Percentiles rank a stretch among this genome's conserved stretches.
These are phyloP conservation scores for Thelaira solivaga DNA, from an alignment of 2,888 invertebrate genomes.

Conservation along the genomic window DNA sequence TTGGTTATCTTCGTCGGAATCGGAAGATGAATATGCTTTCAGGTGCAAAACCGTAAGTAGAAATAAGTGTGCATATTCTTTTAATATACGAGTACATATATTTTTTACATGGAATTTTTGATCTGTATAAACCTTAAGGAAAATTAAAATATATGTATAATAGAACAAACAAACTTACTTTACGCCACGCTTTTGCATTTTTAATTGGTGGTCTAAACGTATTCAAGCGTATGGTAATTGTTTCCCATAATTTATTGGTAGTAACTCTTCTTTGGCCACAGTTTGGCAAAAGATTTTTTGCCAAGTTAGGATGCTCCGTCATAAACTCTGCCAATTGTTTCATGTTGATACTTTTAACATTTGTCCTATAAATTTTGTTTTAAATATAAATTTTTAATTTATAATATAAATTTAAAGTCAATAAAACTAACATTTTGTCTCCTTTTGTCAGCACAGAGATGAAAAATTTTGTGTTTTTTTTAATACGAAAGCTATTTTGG, in stretches of 20 bases:
- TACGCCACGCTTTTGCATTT: neutral
- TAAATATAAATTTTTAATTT: neutral
- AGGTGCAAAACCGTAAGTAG: too few relatives aligned
- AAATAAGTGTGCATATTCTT: too few relatives aligned
- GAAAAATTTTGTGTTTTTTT: neutral
- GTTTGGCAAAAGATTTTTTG: constrained; percentile 9
- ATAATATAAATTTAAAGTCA: neutral
- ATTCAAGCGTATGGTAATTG: neutral
- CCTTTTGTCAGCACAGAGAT: neutral
- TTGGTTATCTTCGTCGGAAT: too few relatives aligned
- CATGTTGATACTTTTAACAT: neutral
- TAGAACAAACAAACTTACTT: neutral
- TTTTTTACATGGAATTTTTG: too few relatives aligned
- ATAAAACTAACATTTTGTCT: constrained; percentile 2
- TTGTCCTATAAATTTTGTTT: neutral
- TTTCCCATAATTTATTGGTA: neutral
- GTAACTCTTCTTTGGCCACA: neutral
- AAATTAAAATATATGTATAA: too few relatives aligned
- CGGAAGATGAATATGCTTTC: too few relatives aligned
- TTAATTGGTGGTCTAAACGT: constrained; percentile 1
- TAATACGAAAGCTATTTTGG: constrained; percentile 1
- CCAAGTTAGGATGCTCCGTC: constrained; percentile 1
- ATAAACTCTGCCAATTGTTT: constrained; percentile 17
- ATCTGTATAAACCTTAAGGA: too few relatives aligned
- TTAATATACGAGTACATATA: too few relatives aligned